Evolutionary conservation across 2,888 invertebrate species (phyloP), one percentile per base, ranked within the genome.

Genomic region (Xylocampa areola): DNA sequence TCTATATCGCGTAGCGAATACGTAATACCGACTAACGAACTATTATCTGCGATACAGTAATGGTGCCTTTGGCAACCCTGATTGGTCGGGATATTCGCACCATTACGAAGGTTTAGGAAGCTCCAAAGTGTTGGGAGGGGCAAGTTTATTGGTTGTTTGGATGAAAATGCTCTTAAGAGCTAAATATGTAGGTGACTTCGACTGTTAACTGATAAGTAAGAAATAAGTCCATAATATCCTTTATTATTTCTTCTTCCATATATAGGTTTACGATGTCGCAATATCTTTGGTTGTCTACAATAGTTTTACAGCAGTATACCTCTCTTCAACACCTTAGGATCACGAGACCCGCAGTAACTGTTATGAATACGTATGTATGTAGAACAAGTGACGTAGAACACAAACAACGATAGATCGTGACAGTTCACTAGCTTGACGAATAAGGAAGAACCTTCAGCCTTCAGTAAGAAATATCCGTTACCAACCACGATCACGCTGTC

Each of bases 391-490:
- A 60, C 41, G 23, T 19, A 16, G n/a, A 0, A 14, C 2, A 40
- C 29, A 65, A 30, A 33, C 33, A 36, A 51, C 32, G 30, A n/a
- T 16, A 49, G 17, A 27, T 73, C 57, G 66, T 71, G 70, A 73
- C 61, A 52, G 35, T 50, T 41, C 39, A 50, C 60, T 65, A 44
- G 35, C 40, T 30, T 47, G 39, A 51, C 41, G 30, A 48, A 66
- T 66, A 52, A 74, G 75, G 72, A 74, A 72, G 63, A 54, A 59
- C 74, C 74, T 70, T 74, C 67, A 53, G 21, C 27, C 30, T 39
- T 48, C 21, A 58, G 45, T 61, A 39, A 41, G 7, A 37, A 29
- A 40, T n/a, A n/a, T n/a, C n/a, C n/a, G n/a, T n/a, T n/a, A 55
- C 48, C 45, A 45, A 44, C 16, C 4, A 33, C 1, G 13, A 21